phyloP scores from a whole-genome alignment of 2,797 vertebrate species.

The Phylloscopus collybita region DNA sequence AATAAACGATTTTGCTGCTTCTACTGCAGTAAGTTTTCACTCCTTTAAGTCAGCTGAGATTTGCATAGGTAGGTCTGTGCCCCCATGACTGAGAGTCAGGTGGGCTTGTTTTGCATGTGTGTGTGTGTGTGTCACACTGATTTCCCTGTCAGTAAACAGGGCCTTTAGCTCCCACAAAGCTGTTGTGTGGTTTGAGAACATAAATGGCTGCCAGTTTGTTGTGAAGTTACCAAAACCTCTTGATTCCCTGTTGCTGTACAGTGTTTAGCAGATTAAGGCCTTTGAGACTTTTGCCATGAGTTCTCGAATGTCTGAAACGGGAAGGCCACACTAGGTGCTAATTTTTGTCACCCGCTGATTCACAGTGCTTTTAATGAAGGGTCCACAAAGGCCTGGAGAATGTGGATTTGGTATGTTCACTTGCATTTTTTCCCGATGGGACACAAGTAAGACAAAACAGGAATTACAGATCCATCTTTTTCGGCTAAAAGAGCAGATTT shows the following conservation, averaged over 20 bases:
- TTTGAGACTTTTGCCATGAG: fast-evolving
- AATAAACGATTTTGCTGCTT: not conserved
- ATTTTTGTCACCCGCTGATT: not conserved
- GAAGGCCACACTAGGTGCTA: not conserved
- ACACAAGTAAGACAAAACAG: not conserved
- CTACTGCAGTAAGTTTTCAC: not conserved
- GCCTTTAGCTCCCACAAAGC: not conserved
- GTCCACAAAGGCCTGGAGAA: not conserved
- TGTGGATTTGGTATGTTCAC: not conserved
- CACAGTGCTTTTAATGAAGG: not conserved
- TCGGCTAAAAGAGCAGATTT: not conserved
- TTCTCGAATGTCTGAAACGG: not conserved
- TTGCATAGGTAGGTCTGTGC: not conserved
- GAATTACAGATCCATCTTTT: not conserved
- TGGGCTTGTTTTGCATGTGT: not conserved
- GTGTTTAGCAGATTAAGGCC: not conserved
- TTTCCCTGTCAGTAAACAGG: not conserved
- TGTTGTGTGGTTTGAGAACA: not conserved
- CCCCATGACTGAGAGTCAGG: not conserved
- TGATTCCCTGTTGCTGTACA: not conserved
- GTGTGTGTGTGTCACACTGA: not conserved
- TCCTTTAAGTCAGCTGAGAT: not conserved
- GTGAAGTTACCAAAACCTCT: not conserved
- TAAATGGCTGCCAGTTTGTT: not conserved
- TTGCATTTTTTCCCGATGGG: not conserved